These are phyloP conservation scores for Apogon hyalosoma DNA, from an alignment of 2,797 vertebrate genomes.

Conservation along the genomic window DNA sequence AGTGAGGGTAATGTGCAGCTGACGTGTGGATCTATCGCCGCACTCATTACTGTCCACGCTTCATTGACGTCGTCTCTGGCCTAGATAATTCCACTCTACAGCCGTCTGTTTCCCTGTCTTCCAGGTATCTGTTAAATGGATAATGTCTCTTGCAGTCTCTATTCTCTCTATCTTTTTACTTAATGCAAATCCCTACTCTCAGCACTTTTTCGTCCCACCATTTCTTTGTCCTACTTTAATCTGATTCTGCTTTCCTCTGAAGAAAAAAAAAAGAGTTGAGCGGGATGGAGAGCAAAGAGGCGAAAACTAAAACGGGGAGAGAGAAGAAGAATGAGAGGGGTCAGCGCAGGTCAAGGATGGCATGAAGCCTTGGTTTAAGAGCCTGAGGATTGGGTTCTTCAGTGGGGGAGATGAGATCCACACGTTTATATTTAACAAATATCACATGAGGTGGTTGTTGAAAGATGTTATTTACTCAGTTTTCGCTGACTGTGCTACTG, in stretches of 20 bases:
- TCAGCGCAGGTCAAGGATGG: slow-evolving; percentile 44
- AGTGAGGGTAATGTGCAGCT: slow-evolving; percentile 45
- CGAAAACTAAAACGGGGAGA: slow-evolving; percentile 21
- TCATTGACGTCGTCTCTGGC: slow-evolving; percentile 31
- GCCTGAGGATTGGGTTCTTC: slow-evolving; percentile 50
- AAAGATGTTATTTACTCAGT: slow-evolving; percentile 53
- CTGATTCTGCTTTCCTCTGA: slow-evolving; percentile 54
- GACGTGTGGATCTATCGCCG: slow-evolving; percentile 42
- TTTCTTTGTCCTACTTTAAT: slow-evolving; percentile 75
- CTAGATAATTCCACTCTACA: slow-evolving; percentile 50
- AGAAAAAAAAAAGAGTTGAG: slow-evolving; percentile 5
- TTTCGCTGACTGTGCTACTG: slow-evolving; percentile 46
- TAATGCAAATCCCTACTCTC: slow-evolving; percentile 66
- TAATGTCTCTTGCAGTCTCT: slow-evolving; percentile 54
- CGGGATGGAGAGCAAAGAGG: slow-evolving; percentile 36
- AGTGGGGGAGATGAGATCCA: slow-evolving; percentile 37
- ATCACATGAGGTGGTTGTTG: slow-evolving; percentile 63
- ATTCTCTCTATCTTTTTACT: slow-evolving; percentile 54
- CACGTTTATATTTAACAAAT: slow-evolving; percentile 70
- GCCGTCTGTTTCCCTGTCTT: slow-evolving; percentile 54
- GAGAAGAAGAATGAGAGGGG: slow-evolving; percentile 45
- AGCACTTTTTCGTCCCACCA: slow-evolving; percentile 56
- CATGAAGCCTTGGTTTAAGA: slow-evolving; percentile 38
- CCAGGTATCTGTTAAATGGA: slow-evolving; percentile 66
- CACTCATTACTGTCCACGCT: slow-evolving; percentile 40